Evolutionary conservation across 2,888 invertebrate species (phyloP).

Genomic region (Danaus chrysippus): DNA sequence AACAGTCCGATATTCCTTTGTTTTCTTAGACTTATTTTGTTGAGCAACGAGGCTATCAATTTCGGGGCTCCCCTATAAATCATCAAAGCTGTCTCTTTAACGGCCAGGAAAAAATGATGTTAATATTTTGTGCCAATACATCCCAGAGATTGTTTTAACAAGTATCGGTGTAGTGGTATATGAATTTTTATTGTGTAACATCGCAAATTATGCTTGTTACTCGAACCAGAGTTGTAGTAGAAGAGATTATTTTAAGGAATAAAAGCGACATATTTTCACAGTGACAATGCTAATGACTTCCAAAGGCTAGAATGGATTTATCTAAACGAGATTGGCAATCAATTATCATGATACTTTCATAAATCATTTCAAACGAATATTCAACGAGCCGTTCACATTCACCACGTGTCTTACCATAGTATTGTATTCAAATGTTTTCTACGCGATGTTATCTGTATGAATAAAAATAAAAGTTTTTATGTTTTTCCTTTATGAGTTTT

Average conservation of each 20-base stretch:
- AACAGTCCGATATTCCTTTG: slow-evolving; percentile 44
- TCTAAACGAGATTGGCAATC: slow-evolving; percentile 39
- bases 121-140: slow-evolving; percentile 46
- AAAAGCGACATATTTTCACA: not conserved
- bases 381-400: slow-evolving; percentile 19
- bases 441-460: too few species aligned
- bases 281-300: not conserved
- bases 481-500: too few species aligned
- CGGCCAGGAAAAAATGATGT: slow-evolving; percentile 46
- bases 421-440: not conserved
- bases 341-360: slow-evolving; percentile 47
- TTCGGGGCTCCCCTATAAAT: slow-evolving; percentile 65
- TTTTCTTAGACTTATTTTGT: slow-evolving; percentile 57
- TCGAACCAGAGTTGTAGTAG: too few species aligned
- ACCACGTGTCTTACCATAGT: slow-evolving; percentile 12
- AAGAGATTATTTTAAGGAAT: not conserved
- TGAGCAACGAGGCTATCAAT: slow-evolving; percentile 60
- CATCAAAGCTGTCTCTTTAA: slow-evolving; percentile 55
- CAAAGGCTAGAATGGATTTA: not conserved
- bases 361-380: slow-evolving; percentile 43
- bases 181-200: too few species aligned
- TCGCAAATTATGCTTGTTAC: too few species aligned
- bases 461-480: too few species aligned
- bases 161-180: not conserved
- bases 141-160: slow-evolving; percentile 21